A percentile compares a stretch with the other conserved stretches of the same genome.
phyloP scores from a whole-genome alignment of 1,140 invertebrate species.

The Pteromalus puparum region DNA sequence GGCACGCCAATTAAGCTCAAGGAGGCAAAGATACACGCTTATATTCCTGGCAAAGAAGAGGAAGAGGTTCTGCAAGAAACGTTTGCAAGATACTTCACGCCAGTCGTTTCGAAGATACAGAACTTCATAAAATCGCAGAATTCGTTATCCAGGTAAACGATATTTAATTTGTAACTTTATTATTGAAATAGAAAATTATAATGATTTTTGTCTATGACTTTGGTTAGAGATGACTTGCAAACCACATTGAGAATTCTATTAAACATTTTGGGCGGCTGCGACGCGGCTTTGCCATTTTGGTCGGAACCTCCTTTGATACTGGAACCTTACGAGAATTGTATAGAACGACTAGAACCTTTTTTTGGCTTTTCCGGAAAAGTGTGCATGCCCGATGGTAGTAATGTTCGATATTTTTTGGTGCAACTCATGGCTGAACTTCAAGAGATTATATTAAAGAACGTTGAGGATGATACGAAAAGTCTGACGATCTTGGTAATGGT shows the following conservation, averaged over 20 bases:
- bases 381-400: conserved; percentile 79
- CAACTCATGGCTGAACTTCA: conserved; percentile 77
- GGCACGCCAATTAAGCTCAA: conserved; percentile 82
- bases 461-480: conserved; percentile 86
- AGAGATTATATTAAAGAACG: conserved; percentile 76
- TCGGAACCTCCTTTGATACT: conserved; percentile 76
- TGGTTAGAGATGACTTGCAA: conserved; percentile 73
- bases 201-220: not conserved
- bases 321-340: conserved; percentile 65
- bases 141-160: conserved; percentile 64
- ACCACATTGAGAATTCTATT: conserved; percentile 71
- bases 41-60: conserved; percentile 84
- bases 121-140: conserved; percentile 71
- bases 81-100: conserved; percentile 79
- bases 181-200: not conserved
- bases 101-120: conserved; percentile 76
- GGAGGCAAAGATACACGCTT: conserved; percentile 85
- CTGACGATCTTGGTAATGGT: conserved; percentile 67
- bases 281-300: conserved; percentile 79
- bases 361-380: conserved; percentile 70
- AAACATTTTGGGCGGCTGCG: conserved; percentile 73
- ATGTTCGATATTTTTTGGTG: conserved; percentile 78
- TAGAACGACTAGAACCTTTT: conserved; percentile 68
- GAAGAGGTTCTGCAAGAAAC: conserved; percentile 80
- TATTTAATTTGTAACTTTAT: conserved; percentile 7